Evolutionary conservation across 2,113 vertebrate genomes (phyloP).

Genomic region (Oenanthe melanoleuca): DNA sequence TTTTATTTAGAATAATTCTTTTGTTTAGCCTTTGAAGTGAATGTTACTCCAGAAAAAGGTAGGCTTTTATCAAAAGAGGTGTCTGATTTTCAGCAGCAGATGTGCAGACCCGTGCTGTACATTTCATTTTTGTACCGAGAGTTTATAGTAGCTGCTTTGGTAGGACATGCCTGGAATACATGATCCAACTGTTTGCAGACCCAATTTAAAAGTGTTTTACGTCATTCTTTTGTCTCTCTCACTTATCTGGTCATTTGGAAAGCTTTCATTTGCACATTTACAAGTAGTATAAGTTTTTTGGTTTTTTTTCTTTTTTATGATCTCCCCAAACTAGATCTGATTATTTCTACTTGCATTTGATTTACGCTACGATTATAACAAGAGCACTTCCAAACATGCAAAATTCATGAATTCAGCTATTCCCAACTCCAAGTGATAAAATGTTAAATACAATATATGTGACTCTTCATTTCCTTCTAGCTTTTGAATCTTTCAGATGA

Average conservation of each 20-base stretch:
- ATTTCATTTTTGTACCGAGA: background rate
- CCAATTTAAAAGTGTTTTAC: background rate
- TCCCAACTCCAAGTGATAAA: constrained; percentile 14
- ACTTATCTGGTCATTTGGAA: constrained; percentile 37
- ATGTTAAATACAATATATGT: constrained; percentile 39
- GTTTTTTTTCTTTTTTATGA: background rate
- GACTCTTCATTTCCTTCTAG: constrained; percentile 19
- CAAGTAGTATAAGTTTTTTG: background rate
- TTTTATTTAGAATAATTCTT: background rate
- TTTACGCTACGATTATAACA: constrained; percentile 16
- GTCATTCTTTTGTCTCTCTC: background rate
- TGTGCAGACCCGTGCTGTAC: background rate
- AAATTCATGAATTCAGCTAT: constrained; percentile 51
- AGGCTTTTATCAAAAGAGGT: background rate
- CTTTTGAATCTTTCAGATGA: background rate
- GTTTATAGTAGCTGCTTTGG: constrained; percentile 25
- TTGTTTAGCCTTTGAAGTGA: constrained; percentile 21
- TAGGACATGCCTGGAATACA: constrained; percentile 47
- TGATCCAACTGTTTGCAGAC: constrained; percentile 8
- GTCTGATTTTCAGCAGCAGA: background rate
- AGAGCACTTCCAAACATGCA: constrained; percentile 33
- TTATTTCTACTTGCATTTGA: constrained; percentile 26
- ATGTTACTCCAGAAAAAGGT: background rate
- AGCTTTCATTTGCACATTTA: constrained; percentile 37
- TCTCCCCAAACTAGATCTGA: background rate